A percentile compares a stretch with the other conserved stretches of the same genome.
These are phyloP conservation scores for Catalaphyllia jardinei DNA, from an alignment of 64 coral and sea anemone genomes.

Conservation along the genomic window DNA sequence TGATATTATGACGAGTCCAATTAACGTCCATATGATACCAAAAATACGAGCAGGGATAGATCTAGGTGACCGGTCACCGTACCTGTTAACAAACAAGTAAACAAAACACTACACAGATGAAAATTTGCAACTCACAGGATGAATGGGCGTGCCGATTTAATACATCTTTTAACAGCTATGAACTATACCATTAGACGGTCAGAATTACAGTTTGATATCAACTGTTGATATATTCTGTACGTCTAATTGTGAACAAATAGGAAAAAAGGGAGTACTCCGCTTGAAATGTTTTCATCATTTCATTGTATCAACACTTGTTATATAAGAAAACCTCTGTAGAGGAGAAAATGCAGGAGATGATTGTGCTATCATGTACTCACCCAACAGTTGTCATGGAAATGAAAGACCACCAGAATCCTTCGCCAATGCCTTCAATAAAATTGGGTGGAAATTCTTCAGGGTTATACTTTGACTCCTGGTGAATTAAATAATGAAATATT, in stretches of 20 bases:
- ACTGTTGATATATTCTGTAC: too few species aligned
- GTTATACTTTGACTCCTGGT: slow-evolving; percentile 25
- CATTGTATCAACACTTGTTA: too few species aligned
- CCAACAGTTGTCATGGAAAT: slow-evolving; percentile 57
- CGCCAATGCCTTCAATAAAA: slow-evolving; percentile 17
- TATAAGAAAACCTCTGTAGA: too few species aligned
- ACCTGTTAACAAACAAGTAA: slow-evolving; percentile 12
- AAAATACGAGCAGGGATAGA: slow-evolving; percentile 54
- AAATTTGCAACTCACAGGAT: too few species aligned
- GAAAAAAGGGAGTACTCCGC: too few species aligned
- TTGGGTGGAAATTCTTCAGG: slow-evolving; percentile 24
- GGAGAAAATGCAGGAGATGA: background rate
- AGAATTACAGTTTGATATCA: too few species aligned
- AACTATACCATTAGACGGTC: too few species aligned
- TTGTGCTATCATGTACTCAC: background rate
- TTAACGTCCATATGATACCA: slow-evolving; percentile 72
- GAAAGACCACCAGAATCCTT: slow-evolving; percentile 62
- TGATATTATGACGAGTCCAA: slow-evolving; percentile 66
- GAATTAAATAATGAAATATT: background rate
- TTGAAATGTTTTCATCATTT: too few species aligned
- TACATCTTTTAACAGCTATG: too few species aligned
- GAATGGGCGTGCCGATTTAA: too few species aligned
- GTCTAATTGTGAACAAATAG: too few species aligned
- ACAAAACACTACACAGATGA: too few species aligned
- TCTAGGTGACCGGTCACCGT: slow-evolving; percentile 65